Base-by-base conservation (phyloP, 2,888 invertebrate species). In the Apocheima hispidaria region DNA sequence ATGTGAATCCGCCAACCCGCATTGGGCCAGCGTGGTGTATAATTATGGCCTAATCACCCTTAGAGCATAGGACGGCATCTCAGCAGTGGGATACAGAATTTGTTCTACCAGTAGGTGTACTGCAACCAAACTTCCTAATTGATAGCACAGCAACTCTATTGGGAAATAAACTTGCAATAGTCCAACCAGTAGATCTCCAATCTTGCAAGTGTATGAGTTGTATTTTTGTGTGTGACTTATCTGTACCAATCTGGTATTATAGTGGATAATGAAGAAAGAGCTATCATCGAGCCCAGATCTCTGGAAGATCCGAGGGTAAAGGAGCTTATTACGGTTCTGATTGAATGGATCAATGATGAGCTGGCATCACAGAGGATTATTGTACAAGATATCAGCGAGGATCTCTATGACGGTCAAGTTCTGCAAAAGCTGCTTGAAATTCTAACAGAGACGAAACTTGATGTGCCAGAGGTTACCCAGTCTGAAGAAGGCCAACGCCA, bases 291-390 rank as follows among this genome's bases (percentile, higher is more conserved):
- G 77, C 97, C 97, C 0, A 94, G 95, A 66, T 98, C 98, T 0
- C 94, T 96, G 66, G 96, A 97, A 61, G 97, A 99, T 84, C 96
- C 97, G 0, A 96, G 97, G 84, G 94, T 99, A 0, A 94, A 95
- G 65, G 97, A 98, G 75, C 93, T 99, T 35, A 96, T 97, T 53
- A 94, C 94, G 74, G 96, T 99, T 36, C 92, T 99, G 49, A 96
- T 99, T 73, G 98, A 99, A 75, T 99, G 99, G 99, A 97, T 99
- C 56, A 99, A 99, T 87, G 99, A 99, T 92, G 99, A 99, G 86
- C 92, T 99, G 55, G 99, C 99, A 0, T 95, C 96, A 69, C 98
- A 99, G 77, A 94, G 99, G 78, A 99, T 99, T 67, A 99, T 99
- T 76, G 99, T 99, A 0, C 98, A 99, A 87, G 96, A 98, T 75